Evolutionary conservation across 2,888 invertebrate genomes (phyloP).

Genomic region (Perithous albicinctus): DNA sequence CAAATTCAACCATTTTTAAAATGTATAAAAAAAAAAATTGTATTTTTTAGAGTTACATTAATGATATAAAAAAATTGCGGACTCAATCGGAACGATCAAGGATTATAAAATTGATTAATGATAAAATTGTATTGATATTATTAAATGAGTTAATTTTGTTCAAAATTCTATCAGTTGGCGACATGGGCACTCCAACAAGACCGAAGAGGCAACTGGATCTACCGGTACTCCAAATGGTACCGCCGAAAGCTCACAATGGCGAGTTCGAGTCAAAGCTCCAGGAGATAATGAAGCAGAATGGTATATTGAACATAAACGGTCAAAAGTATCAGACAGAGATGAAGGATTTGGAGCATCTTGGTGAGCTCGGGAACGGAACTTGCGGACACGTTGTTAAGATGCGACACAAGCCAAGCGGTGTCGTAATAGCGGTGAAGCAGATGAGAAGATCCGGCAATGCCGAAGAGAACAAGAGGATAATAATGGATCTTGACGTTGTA

Average conservation of each 20-base stretch:
- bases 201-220: constrained; percentile 86
- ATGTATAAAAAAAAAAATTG: no score
- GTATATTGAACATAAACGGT: constrained; percentile 93
- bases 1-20: no score
- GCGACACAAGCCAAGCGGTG: constrained; percentile 94
- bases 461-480: constrained; percentile 98
- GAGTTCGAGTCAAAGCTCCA: constrained; percentile 93
- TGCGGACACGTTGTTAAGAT: constrained; percentile 99
- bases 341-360: constrained; percentile 93
- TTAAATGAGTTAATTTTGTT: constrained; percentile 47
- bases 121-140: neutral
- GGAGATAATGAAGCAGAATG: constrained; percentile 97
- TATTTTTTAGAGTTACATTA: no score
- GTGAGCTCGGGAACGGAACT: constrained; percentile 97
- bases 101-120: no score
- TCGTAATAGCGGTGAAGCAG: constrained; percentile 98
- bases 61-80: no score
- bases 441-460: constrained; percentile 98
- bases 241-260: constrained; percentile 87
- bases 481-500: constrained; percentile 99
- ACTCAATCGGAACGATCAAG: no score
- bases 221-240: constrained; percentile 87
- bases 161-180: constrained; percentile 80
- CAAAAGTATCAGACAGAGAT: constrained; percentile 92
- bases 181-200: constrained; percentile 86